Evolutionary conservation across 2,888 invertebrate genomes (phyloP).

Genomic region (Beris chalybata): DNA sequence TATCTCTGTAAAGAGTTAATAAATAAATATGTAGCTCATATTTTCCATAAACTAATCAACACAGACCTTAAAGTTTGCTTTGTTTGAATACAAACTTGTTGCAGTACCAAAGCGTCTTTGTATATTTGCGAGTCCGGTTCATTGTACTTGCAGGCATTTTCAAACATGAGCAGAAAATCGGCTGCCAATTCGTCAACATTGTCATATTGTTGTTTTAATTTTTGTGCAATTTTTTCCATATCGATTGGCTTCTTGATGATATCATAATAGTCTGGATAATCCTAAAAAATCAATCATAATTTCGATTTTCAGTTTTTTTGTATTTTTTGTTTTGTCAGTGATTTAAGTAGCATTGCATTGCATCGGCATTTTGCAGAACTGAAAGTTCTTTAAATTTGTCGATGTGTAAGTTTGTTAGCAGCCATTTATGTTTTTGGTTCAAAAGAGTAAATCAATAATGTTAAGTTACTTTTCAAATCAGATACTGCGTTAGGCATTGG

Average conservation of each 20-base stretch:
- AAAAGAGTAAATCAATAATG: no score
- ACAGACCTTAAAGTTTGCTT: conserved; percentile 76
- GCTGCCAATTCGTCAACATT: conserved; percentile 83
- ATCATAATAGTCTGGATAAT: conserved; percentile 97
- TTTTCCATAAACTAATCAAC: not conserved
- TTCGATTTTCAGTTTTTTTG: no score
- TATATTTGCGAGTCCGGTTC: conserved; percentile 97
- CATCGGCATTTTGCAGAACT: not conserved
- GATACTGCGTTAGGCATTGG: no score
- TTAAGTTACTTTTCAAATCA: no score
- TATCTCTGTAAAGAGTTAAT: conserved; percentile 58
- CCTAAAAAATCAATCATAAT: conserved; percentile 55
- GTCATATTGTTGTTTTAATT: conserved; percentile 78
- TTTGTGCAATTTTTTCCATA: conserved; percentile 89
- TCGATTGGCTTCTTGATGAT: conserved; percentile 96
- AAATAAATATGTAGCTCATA: not conserved
- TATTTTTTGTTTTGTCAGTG: not conserved
- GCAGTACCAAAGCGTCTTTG: conserved; percentile 92
- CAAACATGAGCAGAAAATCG: conserved; percentile 91
- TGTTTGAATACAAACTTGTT: conserved; percentile 88
- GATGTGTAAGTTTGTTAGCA: not conserved
- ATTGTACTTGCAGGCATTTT: conserved; percentile 96
- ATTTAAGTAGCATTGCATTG: not conserved
- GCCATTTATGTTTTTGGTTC: not conserved
- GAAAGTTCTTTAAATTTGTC: not conserved